Percentiles rank a stretch among this genome's conserved stretches.
These are phyloP conservation scores for Amblyteles armatorius DNA, from an alignment of 2,888 invertebrate species.

Conservation along the genomic window DNA sequence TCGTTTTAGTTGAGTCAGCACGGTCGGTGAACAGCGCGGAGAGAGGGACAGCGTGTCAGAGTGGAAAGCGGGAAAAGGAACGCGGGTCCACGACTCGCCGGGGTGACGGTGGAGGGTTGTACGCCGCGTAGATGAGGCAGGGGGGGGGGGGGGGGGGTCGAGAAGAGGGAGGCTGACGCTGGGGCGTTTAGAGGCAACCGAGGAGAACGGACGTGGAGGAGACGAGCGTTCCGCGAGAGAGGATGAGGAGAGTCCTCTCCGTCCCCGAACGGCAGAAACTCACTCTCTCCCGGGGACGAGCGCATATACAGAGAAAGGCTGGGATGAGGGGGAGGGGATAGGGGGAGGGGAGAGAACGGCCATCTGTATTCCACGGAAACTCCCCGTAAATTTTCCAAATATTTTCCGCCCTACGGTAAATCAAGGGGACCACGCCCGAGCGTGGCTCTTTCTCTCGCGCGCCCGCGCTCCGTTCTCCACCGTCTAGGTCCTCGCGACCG, in stretches of 20 bases:
- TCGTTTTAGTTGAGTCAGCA: conserved; percentile 81
- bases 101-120: conserved; percentile 61
- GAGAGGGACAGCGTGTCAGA: conserved; percentile 54
- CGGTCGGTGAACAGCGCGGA: conserved; percentile 70
- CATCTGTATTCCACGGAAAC: conserved; percentile 71
- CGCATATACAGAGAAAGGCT: background rate
- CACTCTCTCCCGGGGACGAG: conserved; percentile 38
- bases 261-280: conserved; percentile 11
- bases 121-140: conserved; percentile 52
- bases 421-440: conserved; percentile 73
- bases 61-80: conserved; percentile 64
- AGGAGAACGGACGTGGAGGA: conserved; percentile 61
- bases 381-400: conserved; percentile 81
- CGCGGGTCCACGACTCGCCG: conserved; percentile 61
- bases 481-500: conserved; percentile 27
- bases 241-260: conserved; percentile 1
- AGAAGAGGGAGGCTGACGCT: conserved; percentile 45
- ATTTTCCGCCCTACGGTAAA: conserved; percentile 80
- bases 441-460: conserved; percentile 61
- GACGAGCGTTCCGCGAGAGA: conserved; percentile 52
- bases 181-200: conserved; percentile 58
- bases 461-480: conserved; percentile 33
- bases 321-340: conserved; percentile 33
- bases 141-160: conserved; percentile 58
- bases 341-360: conserved; percentile 58